These are phyloP conservation scores for Psittacara wagleri DNA, from an alignment of 2,113 vertebrate genomes.

Conservation along the genomic window DNA sequence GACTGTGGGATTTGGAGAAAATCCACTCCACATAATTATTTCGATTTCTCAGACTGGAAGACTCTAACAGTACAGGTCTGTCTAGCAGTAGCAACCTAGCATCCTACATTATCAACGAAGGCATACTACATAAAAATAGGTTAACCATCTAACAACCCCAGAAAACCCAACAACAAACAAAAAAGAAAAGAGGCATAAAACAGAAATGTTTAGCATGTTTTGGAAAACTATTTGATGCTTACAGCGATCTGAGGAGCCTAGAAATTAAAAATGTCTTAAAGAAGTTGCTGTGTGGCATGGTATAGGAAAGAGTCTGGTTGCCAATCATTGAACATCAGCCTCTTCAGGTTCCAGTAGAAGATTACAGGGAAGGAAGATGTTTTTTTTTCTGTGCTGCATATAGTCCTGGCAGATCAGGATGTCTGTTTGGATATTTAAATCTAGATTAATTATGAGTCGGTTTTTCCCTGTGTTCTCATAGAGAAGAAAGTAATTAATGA, in stretches of 20 bases:
- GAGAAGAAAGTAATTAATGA: slow-evolving; percentile 41
- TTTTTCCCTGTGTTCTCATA: not conserved
- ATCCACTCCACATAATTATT: not conserved
- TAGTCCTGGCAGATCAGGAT: not conserved
- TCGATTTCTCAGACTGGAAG: not conserved
- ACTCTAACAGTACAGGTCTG: not conserved
- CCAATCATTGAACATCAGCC: not conserved
- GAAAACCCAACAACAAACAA: not conserved
- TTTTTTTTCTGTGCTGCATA: not conserved
- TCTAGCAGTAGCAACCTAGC: not conserved
- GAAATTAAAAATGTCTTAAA: not conserved
- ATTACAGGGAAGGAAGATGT: not conserved
- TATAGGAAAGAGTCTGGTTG: not conserved
- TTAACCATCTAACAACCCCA: not conserved
- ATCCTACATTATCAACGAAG: not conserved
- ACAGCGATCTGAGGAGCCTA: not conserved
- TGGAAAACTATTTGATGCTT: not conserved
- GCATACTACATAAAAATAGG: not conserved
- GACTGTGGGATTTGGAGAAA: not conserved
- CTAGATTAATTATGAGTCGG: slow-evolving; percentile 5
- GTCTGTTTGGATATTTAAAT: not conserved
- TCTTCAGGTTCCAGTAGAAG: not conserved
- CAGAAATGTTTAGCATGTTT: not conserved
- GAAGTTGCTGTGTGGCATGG: not conserved
- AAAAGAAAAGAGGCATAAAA: not conserved